Percentiles rank a stretch among this genome's conserved stretches.
These are phyloP conservation scores for Butorides virescens DNA, from an alignment of 2,113 vertebrate species.

Conservation along the genomic window DNA sequence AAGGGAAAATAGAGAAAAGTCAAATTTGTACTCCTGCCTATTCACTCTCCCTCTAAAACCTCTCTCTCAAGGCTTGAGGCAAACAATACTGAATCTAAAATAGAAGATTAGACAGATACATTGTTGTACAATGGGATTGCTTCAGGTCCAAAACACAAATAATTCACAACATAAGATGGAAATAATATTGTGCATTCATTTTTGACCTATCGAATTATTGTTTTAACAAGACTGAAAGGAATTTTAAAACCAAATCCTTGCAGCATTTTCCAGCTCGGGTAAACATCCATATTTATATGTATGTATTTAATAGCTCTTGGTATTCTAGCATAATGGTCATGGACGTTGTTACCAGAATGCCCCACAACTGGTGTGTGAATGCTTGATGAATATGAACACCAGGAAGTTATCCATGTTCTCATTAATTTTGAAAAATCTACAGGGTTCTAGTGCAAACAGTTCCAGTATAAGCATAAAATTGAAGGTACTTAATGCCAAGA, in stretches of 20 bases:
- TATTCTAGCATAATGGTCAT: not conserved
- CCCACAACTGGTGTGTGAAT: not conserved
- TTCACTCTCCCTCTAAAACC: not conserved
- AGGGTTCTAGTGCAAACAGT: not conserved
- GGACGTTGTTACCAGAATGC: not conserved
- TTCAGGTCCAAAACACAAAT: not conserved
- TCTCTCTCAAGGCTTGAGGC: not conserved
- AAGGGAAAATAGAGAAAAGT: not conserved
- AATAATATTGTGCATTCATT: not conserved
- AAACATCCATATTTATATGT: not conserved
- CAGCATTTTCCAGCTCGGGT: not conserved
- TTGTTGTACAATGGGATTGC: not conserved
- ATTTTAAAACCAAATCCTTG: not conserved
- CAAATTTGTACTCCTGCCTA: not conserved
- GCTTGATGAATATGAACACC: not conserved
- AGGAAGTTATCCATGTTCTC: not conserved
- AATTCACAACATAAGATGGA: not conserved
- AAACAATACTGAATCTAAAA: not conserved
- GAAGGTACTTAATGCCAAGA: not conserved
- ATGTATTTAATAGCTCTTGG: not conserved
- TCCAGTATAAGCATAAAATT: constrained; percentile 1
- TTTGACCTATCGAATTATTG: not conserved
- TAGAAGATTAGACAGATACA: not conserved
- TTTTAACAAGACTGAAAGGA: not conserved
- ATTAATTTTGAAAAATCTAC: constrained; percentile 33